Evolutionary conservation across 2,113 vertebrate species (phyloP), one percentile per base, ranked within the genome.

Genomic region (Platysteira castanea): DNA sequence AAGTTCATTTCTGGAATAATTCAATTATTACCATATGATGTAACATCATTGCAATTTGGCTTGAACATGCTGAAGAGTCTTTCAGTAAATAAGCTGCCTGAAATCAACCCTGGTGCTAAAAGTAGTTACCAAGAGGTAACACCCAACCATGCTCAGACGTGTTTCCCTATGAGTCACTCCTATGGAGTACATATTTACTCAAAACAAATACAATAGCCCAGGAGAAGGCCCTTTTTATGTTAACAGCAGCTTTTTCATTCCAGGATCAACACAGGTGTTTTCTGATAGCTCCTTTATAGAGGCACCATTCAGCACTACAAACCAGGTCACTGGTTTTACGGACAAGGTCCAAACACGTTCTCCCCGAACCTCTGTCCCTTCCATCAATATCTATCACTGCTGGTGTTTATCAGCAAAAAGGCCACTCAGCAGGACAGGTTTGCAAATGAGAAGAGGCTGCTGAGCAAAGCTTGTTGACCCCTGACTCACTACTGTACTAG

Each of bases 1-100:
- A 96, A 92, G 86, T 61, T 95, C 2, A 79, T 88, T 90, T 94
- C 76, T 92, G 90, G 71, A 92, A 78, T 93, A 90, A 95, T 90
- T 90, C 88, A 75, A 86, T 88, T 90, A 94, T 84, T 59, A 81
- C 26, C 0, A 0, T 56, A 67, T 91, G 92, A 83, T 89, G 85
- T 82, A 93, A 81, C 47, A 86, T 42, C 73, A 71, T 12, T 57
- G 54, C 68, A 81, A 73, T 78, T 82, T 90, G 90, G 84, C 94
- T 89, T 0, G 0, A 87, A 77, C 26, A 52, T 1, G 6, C 60
- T 87, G 64, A 81, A 91, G 69, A 93, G 64, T 47, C 69, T 67
- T 87, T 82, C 87, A 91, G 71, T 76, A 91, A 97, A 92, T 71
- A 93, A 93, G 60, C 60, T 90, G 60, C 74, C 94, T 93, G 47